Evolutionary conservation across 2,113 vertebrate genomes (phyloP).

Genomic region (Cyanoderma ruficeps): DNA sequence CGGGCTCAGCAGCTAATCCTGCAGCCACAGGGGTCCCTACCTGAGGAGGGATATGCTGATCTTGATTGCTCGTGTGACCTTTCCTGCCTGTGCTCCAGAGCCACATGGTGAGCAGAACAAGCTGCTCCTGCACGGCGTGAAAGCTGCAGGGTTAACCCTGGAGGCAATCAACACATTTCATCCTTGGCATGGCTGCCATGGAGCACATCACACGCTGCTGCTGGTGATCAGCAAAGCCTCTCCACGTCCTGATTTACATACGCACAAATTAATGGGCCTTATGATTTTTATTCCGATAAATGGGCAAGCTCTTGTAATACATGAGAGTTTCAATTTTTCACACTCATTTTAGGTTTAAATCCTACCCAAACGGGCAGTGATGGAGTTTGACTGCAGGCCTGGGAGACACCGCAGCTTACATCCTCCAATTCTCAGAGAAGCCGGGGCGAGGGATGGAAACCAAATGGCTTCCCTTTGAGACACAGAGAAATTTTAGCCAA

Average conservation of each 20-base stretch:
- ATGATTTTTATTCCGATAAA: constrained; percentile 4
- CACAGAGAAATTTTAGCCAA: background rate
- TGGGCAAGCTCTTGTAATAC: background rate
- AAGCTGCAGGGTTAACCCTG: constrained; percentile 32
- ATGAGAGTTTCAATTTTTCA: background rate
- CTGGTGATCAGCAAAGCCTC: background rate
- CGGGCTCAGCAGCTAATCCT: constrained; percentile 2
- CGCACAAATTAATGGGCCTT: constrained; percentile 25
- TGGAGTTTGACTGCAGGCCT: background rate
- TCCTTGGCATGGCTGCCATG: background rate
- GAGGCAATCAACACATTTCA: constrained; percentile 54
- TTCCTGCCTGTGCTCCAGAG: constrained; percentile 48
- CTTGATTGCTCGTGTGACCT: constrained; percentile 60
- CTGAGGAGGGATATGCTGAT: constrained; percentile 36
- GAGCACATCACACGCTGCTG: background rate
- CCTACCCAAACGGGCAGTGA: background rate
- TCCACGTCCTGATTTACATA: background rate
- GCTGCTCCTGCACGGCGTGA: constrained; percentile 14
- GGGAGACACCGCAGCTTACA: background rate
- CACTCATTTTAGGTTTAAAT: background rate
- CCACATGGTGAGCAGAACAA: constrained; percentile 60
- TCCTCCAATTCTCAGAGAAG: background rate
- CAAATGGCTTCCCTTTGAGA: background rate
- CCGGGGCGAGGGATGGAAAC: background rate
- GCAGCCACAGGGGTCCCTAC: constrained; percentile 43